Base-by-base conservation (phyloP, 1,140 invertebrate species). In the Hycleus phaleratus region DNA sequence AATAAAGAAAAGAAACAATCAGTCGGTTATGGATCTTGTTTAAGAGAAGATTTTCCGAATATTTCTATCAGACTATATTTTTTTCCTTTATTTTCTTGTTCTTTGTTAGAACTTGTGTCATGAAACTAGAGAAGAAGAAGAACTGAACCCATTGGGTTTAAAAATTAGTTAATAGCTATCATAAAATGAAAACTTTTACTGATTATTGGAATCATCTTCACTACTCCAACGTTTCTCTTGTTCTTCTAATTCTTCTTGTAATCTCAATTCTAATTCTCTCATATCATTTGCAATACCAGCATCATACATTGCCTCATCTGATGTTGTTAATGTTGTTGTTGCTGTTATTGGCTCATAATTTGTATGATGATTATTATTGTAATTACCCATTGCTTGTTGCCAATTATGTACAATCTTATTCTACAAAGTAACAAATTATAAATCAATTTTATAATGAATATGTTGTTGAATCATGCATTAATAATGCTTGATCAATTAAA, bases 271-370 rank as follows among this genome's bases (percentile, higher is more conserved):
- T 24, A 85, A 72, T 64, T 85, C 82, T 12, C 80, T 74, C 77
- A 85, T 85, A 65, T 85, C 84, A 63, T 85, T 82, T 11, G 81
- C 84, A 48, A 85, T 83, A 49, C 80, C 81, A 50, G 77, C 80
- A 69, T 86, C 84, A 56, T 85, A 85, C 2, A 78, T 82, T 56
- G 83, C 83, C 63, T 85, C 81, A 71, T 84, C 71, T 1, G 63
- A 46, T 8, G 59, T 43, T n/a, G 10, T 51, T 56, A 0, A 53
- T 26, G 26, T 49, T 53, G 6, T 18, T 18, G 18, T 18, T 18
- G 18, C 18, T 18, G 59, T 43, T 11, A 61, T n/a, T 32, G 7
- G 32, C 1, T 32, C 32, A 7, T 32, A 32, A 32, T 32, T 32
- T 7, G 32, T 32, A 32, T 32, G 32, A 32, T 32, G 4, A 32